Evolutionary conservation across 1,140 invertebrate genomes (phyloP).

Genomic region (Bombus superbus): DNA sequence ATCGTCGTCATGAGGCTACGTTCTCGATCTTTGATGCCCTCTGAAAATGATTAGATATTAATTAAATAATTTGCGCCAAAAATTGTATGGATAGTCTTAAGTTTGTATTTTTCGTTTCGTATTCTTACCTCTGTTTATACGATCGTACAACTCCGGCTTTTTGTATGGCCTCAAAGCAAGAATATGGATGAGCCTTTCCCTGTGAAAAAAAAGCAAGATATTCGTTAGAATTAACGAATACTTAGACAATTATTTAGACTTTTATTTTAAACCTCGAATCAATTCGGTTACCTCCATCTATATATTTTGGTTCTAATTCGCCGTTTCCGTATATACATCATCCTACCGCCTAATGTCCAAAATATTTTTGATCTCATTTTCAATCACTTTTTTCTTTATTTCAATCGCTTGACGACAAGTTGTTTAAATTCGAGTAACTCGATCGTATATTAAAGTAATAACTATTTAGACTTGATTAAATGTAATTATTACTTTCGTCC

Average conservation of each 20-base stretch:
- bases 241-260: not conserved
- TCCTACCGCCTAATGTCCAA: too few relatives aligned
- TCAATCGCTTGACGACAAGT: too few relatives aligned
- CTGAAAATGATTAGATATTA: constrained; percentile 82
- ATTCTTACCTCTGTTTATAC: constrained; percentile 89
- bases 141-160: constrained; percentile 93
- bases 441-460: too few relatives aligned
- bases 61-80: not conserved
- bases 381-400: too few relatives aligned
- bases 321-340: too few relatives aligned
- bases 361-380: too few relatives aligned
- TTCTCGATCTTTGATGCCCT: constrained; percentile 94
- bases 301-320: too few relatives aligned
- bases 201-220: constrained; percentile 81
- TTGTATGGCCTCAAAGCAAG: constrained; percentile 95
- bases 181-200: constrained; percentile 96
- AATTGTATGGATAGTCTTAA: not conserved
- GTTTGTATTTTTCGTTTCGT: not conserved
- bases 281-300: too few relatives aligned
- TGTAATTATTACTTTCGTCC: too few relatives aligned
- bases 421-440: too few relatives aligned
- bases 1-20: constrained; percentile 88
- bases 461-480: too few relatives aligned
- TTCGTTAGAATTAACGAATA: not conserved
- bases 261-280: not conserved